These are phyloP conservation scores for Trachymyrmex septentrionalis DNA, from an alignment of 1,140 invertebrate species.

Conservation along the genomic window DNA sequence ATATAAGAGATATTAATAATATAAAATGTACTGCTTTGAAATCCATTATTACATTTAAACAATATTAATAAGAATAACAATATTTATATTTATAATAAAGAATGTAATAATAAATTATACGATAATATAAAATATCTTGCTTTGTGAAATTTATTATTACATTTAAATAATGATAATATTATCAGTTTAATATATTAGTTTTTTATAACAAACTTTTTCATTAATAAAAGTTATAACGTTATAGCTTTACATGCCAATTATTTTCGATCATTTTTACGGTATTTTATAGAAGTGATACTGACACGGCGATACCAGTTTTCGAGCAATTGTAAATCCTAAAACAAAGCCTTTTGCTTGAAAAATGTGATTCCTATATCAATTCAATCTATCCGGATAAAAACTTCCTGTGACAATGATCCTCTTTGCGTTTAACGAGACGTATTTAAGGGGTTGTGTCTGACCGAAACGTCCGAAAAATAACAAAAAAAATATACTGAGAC, in stretches of 20 bases:
- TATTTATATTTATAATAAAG: not conserved
- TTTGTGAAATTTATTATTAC: slow-evolving; percentile 7
- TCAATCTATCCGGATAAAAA: slow-evolving; percentile 14
- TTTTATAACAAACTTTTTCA: not conserved
- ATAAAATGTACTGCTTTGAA: slow-evolving; percentile 15
- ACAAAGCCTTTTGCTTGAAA: not conserved
- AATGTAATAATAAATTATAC: not conserved
- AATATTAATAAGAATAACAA: not conserved
- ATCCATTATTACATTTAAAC: slow-evolving; percentile 12
- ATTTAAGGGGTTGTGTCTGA: slow-evolving; percentile 21
- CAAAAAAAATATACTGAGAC: not conserved
- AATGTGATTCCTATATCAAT: slow-evolving; percentile 11
- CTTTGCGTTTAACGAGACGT: slow-evolving; percentile 38
- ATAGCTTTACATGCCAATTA: not conserved
- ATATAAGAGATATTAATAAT: not conserved
- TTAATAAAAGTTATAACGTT: not conserved
- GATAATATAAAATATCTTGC: not conserved
- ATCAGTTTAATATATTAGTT: no score
- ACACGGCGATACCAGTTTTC: not conserved
- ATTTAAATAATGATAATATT: slow-evolving; percentile 12
- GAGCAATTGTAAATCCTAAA: slow-evolving; percentile 9
- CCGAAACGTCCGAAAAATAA: slow-evolving; percentile 43
- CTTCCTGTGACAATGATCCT: not conserved
- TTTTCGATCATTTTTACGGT: not conserved
- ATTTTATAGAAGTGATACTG: not conserved